Conservation (phyloP, 2,113 vertebrate species). For the Dromaius novaehollandiae region DNA sequence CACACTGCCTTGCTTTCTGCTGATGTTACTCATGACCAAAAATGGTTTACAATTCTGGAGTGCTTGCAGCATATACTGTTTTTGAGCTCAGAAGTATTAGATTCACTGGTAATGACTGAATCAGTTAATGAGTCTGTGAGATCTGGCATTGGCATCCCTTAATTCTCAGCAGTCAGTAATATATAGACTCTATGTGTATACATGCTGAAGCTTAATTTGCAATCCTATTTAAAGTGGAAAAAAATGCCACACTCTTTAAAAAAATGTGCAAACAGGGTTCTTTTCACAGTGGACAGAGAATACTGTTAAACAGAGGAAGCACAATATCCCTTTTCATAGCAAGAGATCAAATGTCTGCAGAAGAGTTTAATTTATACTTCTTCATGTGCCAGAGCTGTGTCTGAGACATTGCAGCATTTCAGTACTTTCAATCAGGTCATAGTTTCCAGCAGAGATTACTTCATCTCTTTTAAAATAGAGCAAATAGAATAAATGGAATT, state of each 20-base stretch:
- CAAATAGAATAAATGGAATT: slow-evolving; percentile 79
- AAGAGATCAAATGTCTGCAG: slow-evolving; percentile 79
- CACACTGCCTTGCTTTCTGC: background rate
- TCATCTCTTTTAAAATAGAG: slow-evolving; percentile 79
- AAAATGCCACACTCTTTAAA: slow-evolving; percentile 63
- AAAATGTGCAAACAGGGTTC: slow-evolving; percentile 72
- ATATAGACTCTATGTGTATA: slow-evolving; percentile 45
- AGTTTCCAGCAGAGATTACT: slow-evolving; percentile 79
- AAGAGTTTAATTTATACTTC: slow-evolving; percentile 80
- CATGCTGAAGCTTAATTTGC: slow-evolving; percentile 68
- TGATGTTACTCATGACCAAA: slow-evolving; percentile 30
- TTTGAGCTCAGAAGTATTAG: background rate
- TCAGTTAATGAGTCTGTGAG: slow-evolving; percentile 22
- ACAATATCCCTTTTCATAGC: slow-evolving; percentile 81
- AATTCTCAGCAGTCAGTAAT: slow-evolving; percentile 57
- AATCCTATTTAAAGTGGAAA: slow-evolving; percentile 66
- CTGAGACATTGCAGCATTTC: slow-evolving; percentile 75
- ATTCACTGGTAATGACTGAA: background rate
- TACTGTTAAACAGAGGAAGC: slow-evolving; percentile 76
- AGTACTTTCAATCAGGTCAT: slow-evolving; percentile 74
- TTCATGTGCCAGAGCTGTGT: slow-evolving; percentile 72
- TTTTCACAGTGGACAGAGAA: slow-evolving; percentile 78
- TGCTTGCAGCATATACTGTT: background rate
- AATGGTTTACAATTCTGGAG: background rate
- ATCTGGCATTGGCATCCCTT: slow-evolving; percentile 53